These are phyloP conservation scores for Ctenosaura bakeri DNA, from an alignment of 2,797 vertebrate species.

Conservation along the genomic window DNA sequence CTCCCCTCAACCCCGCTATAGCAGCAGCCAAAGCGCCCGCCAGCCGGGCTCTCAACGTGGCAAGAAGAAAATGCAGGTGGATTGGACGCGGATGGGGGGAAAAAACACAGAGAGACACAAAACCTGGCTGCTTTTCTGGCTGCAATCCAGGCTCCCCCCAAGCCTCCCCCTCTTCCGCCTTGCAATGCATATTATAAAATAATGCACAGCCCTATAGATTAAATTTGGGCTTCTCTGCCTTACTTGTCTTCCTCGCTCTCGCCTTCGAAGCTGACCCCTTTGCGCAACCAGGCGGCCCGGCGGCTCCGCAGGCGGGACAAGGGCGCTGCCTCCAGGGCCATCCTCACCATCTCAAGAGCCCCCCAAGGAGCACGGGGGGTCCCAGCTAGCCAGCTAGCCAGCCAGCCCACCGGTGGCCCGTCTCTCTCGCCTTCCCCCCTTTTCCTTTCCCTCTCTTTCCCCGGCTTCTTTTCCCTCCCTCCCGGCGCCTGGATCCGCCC, in stretches of 20 bases:
- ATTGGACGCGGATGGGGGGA: no score
- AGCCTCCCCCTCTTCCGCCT: no score
- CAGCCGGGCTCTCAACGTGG: background rate
- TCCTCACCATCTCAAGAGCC: background rate
- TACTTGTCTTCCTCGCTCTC: background rate
- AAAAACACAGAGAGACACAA: no score
- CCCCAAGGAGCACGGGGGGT: no score
- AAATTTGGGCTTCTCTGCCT: background rate
- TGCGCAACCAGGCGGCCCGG: constrained; percentile 26
- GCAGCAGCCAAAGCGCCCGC: background rate
- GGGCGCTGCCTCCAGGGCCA: constrained; percentile 35
- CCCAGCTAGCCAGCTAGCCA: background rate
- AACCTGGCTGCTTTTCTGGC: no score
- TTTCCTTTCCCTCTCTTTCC: no score
- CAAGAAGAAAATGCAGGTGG: background rate
- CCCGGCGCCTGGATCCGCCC: background rate
- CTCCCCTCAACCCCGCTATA: no score
- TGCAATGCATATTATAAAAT: no score
- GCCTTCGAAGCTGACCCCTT: constrained; percentile 39
- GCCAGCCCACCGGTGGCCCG: background rate
- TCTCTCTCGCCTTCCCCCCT: background rate
- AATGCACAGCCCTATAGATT: no score
- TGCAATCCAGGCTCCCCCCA: no score
- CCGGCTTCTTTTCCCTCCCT: background rate
- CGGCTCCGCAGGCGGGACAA: constrained; percentile 19